Base-by-base conservation (phyloP, 2,888 invertebrate genomes). In the Leptopilina syphax region DNA sequence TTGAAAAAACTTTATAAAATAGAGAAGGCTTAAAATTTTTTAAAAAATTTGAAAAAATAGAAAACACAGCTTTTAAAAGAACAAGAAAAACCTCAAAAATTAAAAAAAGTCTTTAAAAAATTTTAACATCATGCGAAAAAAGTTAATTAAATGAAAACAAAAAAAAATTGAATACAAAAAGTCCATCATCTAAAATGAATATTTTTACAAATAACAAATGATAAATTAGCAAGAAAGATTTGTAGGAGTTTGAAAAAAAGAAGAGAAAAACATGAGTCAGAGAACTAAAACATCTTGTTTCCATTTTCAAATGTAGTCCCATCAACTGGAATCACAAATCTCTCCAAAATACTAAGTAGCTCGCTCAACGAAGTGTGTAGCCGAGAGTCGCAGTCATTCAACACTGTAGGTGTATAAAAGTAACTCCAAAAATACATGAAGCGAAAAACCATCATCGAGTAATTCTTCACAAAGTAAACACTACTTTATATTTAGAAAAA, bases 261-360 rank as follows among this genome's bases (percentile, higher is more conserved):
- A 44, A 44, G 44, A 50, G 10, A 50, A 50, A 24, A 70, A 54
- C 24, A 6, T 70, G 73, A 73, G 73, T 73, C 73, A 73, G 41
- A 73, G 34, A 13, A 57, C 57, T 73, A 54, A 68, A 47, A 73
- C 57, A 73, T 73, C 70, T 70, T 70, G 70, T 73, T 73, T 57
- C 57, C 54, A 73, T 57, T 50, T 50, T 57, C 50, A 8, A 57
- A 27, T 73, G n/a, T 34, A 73, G 27, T 34, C 57, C 57, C 73
- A 57, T 73, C 73, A 73, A 34, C 57, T 57, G 54, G 27, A 73
- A 65, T 41, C 65, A 73, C 54, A 70, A 70, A 54, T 54, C 54
- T 54, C 27, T 12, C n/a, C 12, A 73, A 50, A 73, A 34, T 57
- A 57, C 73, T 34, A 73, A 73, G 73, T 57, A 73, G 70, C 34